Conservation (phyloP, 2,888 invertebrate genomes). For the Drymonia ruficornis region DNA sequence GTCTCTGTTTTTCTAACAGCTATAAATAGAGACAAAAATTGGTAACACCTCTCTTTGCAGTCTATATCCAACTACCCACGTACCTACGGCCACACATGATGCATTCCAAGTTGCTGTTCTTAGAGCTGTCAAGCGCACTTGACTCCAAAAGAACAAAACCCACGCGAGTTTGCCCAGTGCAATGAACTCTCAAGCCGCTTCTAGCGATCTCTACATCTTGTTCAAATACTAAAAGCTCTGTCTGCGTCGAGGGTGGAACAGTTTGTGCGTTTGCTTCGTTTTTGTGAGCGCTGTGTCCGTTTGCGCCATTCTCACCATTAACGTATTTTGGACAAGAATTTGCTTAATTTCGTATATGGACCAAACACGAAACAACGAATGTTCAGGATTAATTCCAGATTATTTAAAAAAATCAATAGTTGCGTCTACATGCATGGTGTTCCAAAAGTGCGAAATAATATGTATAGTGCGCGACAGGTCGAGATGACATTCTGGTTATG, state of each 20-base stretch:
- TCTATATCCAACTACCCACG: too few relatives aligned
- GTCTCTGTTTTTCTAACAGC: too few relatives aligned
- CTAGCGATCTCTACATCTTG: conserved; percentile 6
- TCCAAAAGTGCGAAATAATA: too few relatives aligned
- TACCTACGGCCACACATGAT: background rate
- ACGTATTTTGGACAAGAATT: conserved; percentile 5
- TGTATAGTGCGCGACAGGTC: too few relatives aligned
- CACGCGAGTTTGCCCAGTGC: background rate
- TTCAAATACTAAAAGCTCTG: conserved; percentile 11
- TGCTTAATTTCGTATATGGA: background rate
- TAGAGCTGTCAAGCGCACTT: background rate
- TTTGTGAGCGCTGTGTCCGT: conserved; percentile 8
- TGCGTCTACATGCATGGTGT: too few relatives aligned
- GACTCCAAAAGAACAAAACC: background rate
- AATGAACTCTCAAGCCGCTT: conserved; percentile 1
- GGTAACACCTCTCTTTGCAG: too few relatives aligned
- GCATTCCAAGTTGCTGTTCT: background rate
- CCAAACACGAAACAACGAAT: too few relatives aligned
- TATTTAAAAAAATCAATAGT: too few relatives aligned
- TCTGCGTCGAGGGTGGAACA: conserved; percentile 8
- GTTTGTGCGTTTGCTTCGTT: conserved; percentile 6
- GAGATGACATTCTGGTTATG: too few relatives aligned
- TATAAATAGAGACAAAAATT: too few relatives aligned
- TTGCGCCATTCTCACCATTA: conserved; percentile 14
- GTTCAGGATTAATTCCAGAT: too few relatives aligned